These are phyloP conservation scores for Xestia sexstrigata DNA, from an alignment of 2,888 invertebrate species.

Conservation along the genomic window DNA sequence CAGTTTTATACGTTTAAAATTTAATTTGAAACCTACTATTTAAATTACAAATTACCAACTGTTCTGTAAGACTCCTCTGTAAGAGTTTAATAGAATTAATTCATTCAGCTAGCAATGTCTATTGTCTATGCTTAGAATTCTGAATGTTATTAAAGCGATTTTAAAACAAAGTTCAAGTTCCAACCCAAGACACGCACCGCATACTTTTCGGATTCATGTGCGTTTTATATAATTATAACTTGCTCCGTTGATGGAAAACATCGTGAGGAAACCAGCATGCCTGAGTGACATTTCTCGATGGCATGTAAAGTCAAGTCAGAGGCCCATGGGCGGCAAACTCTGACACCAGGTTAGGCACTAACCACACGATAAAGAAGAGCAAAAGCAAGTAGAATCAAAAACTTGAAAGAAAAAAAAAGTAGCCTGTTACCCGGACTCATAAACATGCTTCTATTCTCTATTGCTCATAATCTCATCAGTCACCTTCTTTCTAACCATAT, in stretches of 20 bases:
- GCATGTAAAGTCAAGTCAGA: too few relatives aligned
- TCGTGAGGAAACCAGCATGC: too few relatives aligned
- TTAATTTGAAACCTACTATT: slow-evolving; percentile 26
- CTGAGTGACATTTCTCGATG: too few relatives aligned
- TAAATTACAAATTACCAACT: slow-evolving; percentile 30
- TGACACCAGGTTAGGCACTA: too few relatives aligned
- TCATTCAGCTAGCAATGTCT: neutral
- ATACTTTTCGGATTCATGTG: too few relatives aligned
- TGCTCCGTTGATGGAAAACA: too few relatives aligned
- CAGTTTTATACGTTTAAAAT: neutral
- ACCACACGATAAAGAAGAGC: too few relatives aligned
- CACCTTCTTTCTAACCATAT: neutral
- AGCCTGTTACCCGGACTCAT: neutral
- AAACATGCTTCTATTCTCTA: too few relatives aligned
- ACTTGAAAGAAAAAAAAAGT: neutral
- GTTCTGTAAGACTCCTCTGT: neutral
- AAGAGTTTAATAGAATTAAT: neutral
- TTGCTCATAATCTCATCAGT: neutral
- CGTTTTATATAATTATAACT: too few relatives aligned
- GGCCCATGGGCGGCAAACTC: too few relatives aligned
- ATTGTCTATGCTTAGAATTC: neutral
- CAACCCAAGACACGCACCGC: too few relatives aligned
- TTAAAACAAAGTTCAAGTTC: neutral
- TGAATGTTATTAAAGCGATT: neutral
- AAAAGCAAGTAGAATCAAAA: neutral